These are phyloP conservation scores for Trogon melanurus DNA, from an alignment of 2,113 vertebrate genomes.

Conservation along the genomic window DNA sequence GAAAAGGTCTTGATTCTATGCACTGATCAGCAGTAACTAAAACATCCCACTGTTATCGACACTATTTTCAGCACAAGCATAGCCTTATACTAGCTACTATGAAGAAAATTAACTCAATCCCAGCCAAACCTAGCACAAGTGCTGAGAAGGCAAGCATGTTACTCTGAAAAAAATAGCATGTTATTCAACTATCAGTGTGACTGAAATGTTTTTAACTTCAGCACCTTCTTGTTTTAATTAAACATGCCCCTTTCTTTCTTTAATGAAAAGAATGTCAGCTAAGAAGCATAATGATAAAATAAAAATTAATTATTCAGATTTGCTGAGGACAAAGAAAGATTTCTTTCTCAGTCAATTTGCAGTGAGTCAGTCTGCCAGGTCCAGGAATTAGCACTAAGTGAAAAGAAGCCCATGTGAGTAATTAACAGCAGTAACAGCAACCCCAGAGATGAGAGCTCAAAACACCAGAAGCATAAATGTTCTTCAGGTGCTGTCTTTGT, in stretches of 20 bases:
- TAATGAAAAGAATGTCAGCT: background rate
- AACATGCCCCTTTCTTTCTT: constrained; percentile 40
- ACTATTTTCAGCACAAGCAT: background rate
- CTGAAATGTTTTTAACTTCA: constrained; percentile 50
- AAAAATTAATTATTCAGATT: constrained; percentile 49
- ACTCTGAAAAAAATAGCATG: background rate
- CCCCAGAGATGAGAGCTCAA: background rate
- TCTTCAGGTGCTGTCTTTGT: background rate
- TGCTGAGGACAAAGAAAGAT: constrained; percentile 30
- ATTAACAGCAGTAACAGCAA: background rate
- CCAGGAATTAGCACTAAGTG: constrained; percentile 7
- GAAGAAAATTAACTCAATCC: background rate
- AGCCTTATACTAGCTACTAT: background rate
- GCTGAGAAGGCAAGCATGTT: background rate
- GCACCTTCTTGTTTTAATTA: constrained; percentile 57
- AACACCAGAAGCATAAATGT: background rate
- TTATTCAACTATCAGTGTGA: background rate
- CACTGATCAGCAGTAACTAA: background rate
- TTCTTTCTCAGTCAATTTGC: background rate
- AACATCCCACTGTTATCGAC: background rate
- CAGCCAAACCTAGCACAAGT: background rate
- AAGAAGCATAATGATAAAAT: constrained; percentile 13
- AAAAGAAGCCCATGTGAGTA: background rate
- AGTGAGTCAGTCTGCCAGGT: background rate
- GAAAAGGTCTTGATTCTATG: background rate